Evolutionary conservation across 2,113 vertebrate genomes (phyloP), one percentile per base, ranked within the genome.

Genomic region (Nothobranchius kuhntae): DNA sequence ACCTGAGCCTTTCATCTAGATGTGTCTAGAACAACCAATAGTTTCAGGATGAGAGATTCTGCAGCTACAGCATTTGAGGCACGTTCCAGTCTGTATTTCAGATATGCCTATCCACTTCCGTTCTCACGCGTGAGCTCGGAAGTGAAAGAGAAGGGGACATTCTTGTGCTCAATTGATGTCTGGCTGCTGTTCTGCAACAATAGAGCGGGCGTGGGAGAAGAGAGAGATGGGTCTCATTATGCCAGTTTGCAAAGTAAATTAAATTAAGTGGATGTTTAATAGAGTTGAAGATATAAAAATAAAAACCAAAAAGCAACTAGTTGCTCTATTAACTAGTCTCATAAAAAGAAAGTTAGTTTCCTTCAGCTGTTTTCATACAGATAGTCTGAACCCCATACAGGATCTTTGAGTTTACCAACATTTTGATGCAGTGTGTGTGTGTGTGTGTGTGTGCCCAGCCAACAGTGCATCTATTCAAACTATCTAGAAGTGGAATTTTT

Each of bases 101-200:
- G 14, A 60, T 12, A 45, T 6, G 9, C 45, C 60, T 46, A 30
- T 53, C 13, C 53, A 57, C 52, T 36, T 1, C 14, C 4, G 36
- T n/a, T 62, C 68, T 56, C 64, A 0, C 53, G 13, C 55, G 42
- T 56, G 44, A 58, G 36, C 71, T 42, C 48, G 64, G 69, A 83
- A 84, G 68, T 88, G 80, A 91, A 89, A 90, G 81, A 88, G 88
- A 86, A 82, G 71, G 84, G 81, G 82, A 78, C 85, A 89, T 92
- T 90, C 86, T 91, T 87, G 67, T 17, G 65, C 64, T 75, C 75
- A 76, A 79, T 81, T 71, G 83, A 71, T 80, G 78, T 80, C 61
- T 63, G 70, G 58, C 24, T 6, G 45, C 65, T 26, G 9, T 55
- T 68, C 47, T 5, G 68, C 63, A 75, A 91, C 87, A 90, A 91